These are phyloP conservation scores for Silurus aristotelis DNA, from an alignment of 2,797 vertebrate genomes.

Conservation along the genomic window DNA sequence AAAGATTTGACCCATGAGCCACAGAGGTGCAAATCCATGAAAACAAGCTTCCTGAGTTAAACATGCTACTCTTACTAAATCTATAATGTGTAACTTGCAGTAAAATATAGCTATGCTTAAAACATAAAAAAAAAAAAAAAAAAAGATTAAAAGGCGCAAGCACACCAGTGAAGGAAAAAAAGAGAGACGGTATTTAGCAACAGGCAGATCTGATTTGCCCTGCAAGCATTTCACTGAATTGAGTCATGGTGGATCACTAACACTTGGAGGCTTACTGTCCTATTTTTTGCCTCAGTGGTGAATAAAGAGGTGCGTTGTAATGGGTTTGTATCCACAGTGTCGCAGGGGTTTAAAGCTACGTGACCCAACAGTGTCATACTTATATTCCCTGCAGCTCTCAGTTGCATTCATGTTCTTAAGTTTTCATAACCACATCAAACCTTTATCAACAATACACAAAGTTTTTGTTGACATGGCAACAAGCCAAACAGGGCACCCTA, in stretches of 20 bases:
- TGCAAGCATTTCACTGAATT: constrained; percentile 10
- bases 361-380: neutral
- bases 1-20: neutral
- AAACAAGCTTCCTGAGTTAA: neutral
- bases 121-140: no score
- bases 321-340: neutral
- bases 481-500: constrained; percentile 22
- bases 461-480: constrained; percentile 26
- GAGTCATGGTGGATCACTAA: constrained; percentile 29
- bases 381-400: neutral
- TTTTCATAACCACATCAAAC: constrained; percentile 24
- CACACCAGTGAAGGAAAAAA: neutral
- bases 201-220: constrained; percentile 33
- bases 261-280: constrained; percentile 9
- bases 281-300: constrained; percentile 31
- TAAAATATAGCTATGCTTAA: neutral
- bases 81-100: neutral
- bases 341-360: constrained; percentile 6
- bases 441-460: constrained; percentile 36
- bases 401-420: neutral
- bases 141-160: constrained; percentile 8
- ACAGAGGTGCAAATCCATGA: neutral
- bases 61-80: neutral
- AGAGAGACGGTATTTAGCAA: constrained; percentile 33
- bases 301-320: constrained; percentile 1